Evolutionary conservation across 2,888 invertebrate species (phyloP).

Genomic region (Microchrysa polita): DNA sequence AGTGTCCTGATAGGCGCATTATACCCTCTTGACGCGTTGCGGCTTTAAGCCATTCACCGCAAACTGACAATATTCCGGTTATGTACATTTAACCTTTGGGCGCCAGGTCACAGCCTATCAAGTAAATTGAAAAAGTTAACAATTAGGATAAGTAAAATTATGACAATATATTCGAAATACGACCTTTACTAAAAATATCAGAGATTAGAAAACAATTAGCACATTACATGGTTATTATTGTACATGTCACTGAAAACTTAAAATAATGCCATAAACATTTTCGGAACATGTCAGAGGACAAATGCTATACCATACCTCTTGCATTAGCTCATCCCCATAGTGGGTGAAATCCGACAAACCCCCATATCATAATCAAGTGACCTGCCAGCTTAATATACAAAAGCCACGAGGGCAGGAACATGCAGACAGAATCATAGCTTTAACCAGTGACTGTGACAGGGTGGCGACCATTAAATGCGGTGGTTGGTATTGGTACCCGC

Average conservation of each 20-base stretch:
- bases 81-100: slow-evolving; percentile 22
- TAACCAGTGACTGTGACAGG: slow-evolving; percentile 21
- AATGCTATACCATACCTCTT: slow-evolving; percentile 21
- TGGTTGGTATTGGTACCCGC: not conserved
- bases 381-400: slow-evolving; percentile 50
- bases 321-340: not conserved
- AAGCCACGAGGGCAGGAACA: slow-evolving; percentile 36
- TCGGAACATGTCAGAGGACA: slow-evolving; percentile 5
- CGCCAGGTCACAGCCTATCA: no score
- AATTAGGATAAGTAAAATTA: no score
- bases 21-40: slow-evolving; percentile 54
- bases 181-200: no score
- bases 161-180: no score
- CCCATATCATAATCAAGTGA: slow-evolving; percentile 46
- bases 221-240: no score
- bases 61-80: slow-evolving; percentile 64
- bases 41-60: slow-evolving; percentile 65
- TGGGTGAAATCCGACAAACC: slow-evolving; percentile 18
- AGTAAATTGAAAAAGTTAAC: no score
- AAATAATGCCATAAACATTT: not conserved
- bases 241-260: no score
- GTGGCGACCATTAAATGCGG: not conserved
- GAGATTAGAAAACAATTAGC: no score
- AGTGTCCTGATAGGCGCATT: not conserved
- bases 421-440: slow-evolving; percentile 13